Conservation (phyloP, 2,888 invertebrate species). For the Linnaemya vulpina region DNA sequence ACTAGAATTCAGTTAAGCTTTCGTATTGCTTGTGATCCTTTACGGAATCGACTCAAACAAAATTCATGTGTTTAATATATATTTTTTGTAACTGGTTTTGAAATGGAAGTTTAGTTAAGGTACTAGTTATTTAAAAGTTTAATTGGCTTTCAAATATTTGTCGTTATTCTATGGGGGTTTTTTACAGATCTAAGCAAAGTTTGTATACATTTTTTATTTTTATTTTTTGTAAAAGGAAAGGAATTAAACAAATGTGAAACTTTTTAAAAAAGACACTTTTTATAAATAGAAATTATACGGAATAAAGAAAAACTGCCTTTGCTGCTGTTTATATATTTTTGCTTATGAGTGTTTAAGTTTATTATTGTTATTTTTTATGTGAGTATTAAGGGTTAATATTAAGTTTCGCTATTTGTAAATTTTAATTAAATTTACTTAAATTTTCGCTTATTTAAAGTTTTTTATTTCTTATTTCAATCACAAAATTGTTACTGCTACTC, state of each 20-base stretch:
- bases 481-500: constrained; percentile 80
- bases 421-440: constrained; percentile 48
- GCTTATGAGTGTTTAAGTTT: background rate
- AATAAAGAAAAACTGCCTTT: background rate
- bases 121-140: constrained; percentile 63
- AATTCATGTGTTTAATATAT: constrained; percentile 23
- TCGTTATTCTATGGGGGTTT: constrained; percentile 2
- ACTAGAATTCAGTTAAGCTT: constrained; percentile 1
- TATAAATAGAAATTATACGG: background rate
- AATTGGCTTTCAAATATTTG: constrained; percentile 15
- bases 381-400: constrained; percentile 4
- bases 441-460: constrained; percentile 54
- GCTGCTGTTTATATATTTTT: background rate
- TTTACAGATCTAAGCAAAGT: constrained; percentile 3
- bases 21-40: constrained; percentile 9
- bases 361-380: background rate
- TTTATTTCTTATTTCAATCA: constrained; percentile 76
- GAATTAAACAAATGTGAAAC: background rate
- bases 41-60: constrained; percentile 2
- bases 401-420: background rate
- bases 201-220: background rate
- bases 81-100: constrained; percentile 33
- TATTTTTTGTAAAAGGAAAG: background rate
- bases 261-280: background rate
- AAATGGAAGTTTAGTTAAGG: constrained; percentile 69